phyloP scores from a whole-genome alignment of 1,140 invertebrate species.

The Plodia interpunctella region DNA sequence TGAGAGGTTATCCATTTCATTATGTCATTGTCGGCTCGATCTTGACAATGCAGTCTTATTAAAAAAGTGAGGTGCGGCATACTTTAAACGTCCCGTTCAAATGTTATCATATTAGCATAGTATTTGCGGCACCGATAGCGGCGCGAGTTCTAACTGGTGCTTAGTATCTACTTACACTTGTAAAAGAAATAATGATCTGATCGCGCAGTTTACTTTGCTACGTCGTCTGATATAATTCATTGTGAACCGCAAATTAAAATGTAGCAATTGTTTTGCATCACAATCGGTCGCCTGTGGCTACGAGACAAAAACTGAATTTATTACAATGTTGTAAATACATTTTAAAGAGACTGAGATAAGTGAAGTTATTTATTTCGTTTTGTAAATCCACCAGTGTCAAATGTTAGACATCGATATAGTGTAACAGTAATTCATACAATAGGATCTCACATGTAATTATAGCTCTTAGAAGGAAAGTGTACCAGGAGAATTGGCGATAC shows the following conservation, averaged over 20 bases:
- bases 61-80: no score
- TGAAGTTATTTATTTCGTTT: conserved; percentile 71
- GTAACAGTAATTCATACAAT: conserved; percentile 29
- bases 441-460: conserved; percentile 44
- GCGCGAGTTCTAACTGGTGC: no score
- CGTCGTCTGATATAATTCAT: not conserved
- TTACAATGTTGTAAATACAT: conserved; percentile 68
- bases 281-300: not conserved
- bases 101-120: no score
- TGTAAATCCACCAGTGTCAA: conserved; percentile 66
- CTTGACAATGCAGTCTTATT: no score
- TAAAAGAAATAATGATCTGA: not conserved
- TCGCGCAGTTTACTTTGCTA: not conserved
- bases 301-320: conserved; percentile 30
- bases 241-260: not conserved
- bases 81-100: no score
- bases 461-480: conserved; percentile 27
- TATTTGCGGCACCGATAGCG: no score
- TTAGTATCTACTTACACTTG: not conserved
- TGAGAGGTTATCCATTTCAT: no score
- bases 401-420: conserved; percentile 47
- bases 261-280: no score
- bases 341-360: conserved; percentile 73
- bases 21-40: no score
- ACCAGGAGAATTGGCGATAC: not conserved